Conservation (phyloP, 2,113 vertebrate genomes). For the Anolis sagrei region DNA sequence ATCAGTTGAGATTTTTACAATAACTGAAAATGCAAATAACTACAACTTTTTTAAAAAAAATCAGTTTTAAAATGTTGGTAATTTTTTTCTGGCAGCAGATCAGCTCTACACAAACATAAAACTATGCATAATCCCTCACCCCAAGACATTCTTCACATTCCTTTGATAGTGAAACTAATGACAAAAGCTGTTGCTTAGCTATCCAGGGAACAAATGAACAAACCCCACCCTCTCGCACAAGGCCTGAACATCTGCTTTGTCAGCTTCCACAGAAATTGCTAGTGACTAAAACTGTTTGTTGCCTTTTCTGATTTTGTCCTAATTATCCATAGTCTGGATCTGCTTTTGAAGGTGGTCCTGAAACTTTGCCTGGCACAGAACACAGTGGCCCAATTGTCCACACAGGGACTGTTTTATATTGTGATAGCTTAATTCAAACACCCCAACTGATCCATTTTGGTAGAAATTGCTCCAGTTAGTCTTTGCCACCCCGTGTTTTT, state of each 20-base stretch:
- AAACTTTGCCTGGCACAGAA: background rate
- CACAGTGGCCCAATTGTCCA: background rate
- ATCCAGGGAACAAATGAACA: slow-evolving; percentile 47
- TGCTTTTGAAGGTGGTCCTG: background rate
- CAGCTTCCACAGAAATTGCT: slow-evolving; percentile 42
- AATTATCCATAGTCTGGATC: background rate
- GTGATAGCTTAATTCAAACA: too few species aligned
- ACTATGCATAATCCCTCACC: slow-evolving; percentile 36
- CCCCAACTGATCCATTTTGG: too few species aligned
- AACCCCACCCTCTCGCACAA: slow-evolving; percentile 51
- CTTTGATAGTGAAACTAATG: slow-evolving; percentile 47
- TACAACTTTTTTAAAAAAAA: background rate
- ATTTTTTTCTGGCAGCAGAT: slow-evolving; percentile 13
- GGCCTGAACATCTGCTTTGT: slow-evolving; percentile 13
- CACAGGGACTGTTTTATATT: background rate
- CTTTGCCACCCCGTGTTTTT: too few species aligned
- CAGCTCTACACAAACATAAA: slow-evolving; percentile 47
- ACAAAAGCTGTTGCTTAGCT: slow-evolving; percentile 51
- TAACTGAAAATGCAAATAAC: background rate
- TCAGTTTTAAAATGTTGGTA: background rate
- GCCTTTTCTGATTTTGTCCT: background rate
- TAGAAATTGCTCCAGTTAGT: too few species aligned
- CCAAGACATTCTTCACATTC: slow-evolving; percentile 40
- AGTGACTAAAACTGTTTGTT: background rate
- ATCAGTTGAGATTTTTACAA: background rate